Evolutionary conservation across 2,888 invertebrate species (phyloP).

Genomic region (Philonicus albiceps): DNA sequence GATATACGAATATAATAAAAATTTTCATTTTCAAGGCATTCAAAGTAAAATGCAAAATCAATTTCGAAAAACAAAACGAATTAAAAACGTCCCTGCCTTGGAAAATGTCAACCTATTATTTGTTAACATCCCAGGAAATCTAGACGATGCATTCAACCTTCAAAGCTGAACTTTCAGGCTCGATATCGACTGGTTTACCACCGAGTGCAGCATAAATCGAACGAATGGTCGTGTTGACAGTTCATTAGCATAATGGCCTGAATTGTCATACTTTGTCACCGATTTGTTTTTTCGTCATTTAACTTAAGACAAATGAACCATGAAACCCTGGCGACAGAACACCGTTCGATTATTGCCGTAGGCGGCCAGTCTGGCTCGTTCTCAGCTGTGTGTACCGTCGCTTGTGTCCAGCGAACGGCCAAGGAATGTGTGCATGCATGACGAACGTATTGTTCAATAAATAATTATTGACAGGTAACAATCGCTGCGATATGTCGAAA

Average conservation of each 20-base stretch:
- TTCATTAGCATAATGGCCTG: slow-evolving; percentile 37
- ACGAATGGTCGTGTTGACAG: slow-evolving; percentile 20
- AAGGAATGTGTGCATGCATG: slow-evolving; percentile 14
- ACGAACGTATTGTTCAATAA: slow-evolving; percentile 14
- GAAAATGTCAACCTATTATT: too few species aligned
- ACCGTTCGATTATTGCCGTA: neutral
- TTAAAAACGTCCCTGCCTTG: too few species aligned
- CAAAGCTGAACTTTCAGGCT: neutral
- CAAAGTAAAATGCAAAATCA: neutral
- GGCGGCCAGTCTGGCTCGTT: neutral
- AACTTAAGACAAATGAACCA: slow-evolving; percentile 25
- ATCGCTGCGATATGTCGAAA: neutral
- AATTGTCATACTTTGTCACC: slow-evolving; percentile 35
- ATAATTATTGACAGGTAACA: slow-evolving; percentile 32
- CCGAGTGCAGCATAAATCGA: slow-evolving; percentile 18
- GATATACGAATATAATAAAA: too few species aligned
- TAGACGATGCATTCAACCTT: neutral
- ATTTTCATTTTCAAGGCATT: too few species aligned
- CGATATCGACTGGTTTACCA: neutral
- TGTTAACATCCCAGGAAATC: neutral
- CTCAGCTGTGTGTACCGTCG: too few species aligned
- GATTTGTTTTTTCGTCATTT: slow-evolving; percentile 34
- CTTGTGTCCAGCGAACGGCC: neutral
- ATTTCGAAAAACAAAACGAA: neutral
- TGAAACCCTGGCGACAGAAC: neutral